Percentiles rank a stretch among this genome's conserved stretches.
These are phyloP conservation scores for Amphimedon queenslandica DNA, from an alignment of 37 sponge, comb jelly and placozoan species.

Conservation along the genomic window DNA sequence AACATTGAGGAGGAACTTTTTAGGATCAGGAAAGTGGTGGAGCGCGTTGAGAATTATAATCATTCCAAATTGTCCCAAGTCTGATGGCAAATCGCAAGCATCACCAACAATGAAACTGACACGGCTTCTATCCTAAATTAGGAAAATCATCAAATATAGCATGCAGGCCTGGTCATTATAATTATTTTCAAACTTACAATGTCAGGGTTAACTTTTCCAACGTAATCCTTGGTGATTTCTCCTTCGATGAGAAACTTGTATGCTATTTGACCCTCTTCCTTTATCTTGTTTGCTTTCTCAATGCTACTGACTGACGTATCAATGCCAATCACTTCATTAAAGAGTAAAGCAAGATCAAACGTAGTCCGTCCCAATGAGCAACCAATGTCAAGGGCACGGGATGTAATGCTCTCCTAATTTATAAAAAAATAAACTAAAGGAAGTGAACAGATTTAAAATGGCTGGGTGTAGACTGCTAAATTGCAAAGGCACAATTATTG, in stretches of 20 bases:
- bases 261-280: constrained; percentile 35
- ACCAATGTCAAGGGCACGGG: constrained; percentile 80
- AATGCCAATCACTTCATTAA: constrained; percentile 74
- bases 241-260: constrained; percentile 65
- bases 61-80: constrained; percentile 25
- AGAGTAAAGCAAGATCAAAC: constrained; percentile 80
- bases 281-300: constrained; percentile 62
- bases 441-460: too few species aligned
- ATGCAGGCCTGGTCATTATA: background rate
- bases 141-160: background rate
- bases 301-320: constrained; percentile 72
- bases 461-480: too few species aligned
- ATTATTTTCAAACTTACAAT: constrained; percentile 45
- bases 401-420: constrained; percentile 48
- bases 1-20: background rate
- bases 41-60: constrained; percentile 9
- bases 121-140: constrained; percentile 7
- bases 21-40: constrained; percentile 10
- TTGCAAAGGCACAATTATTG: too few species aligned
- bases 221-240: constrained; percentile 37
- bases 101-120: constrained; percentile 29
- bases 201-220: constrained; percentile 37
- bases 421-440: background rate
- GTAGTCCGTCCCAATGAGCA: constrained; percentile 83
- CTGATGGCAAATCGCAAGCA: constrained; percentile 8